A percentile compares a stretch with the other conserved stretches of the same genome.
Conservation (phyloP, 2,888 invertebrate species). For the Abscondita cerata region DNA sequence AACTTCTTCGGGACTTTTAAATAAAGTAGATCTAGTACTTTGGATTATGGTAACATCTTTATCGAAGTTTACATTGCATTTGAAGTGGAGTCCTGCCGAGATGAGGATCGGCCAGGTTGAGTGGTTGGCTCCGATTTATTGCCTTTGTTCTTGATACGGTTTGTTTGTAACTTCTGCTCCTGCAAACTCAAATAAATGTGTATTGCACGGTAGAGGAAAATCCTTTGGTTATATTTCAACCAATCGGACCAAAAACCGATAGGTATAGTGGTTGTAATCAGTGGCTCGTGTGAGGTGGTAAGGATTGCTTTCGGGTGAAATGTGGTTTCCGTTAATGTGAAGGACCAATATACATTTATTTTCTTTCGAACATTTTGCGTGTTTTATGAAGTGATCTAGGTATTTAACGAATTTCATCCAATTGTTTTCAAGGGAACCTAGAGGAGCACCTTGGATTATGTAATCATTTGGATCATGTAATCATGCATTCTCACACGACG, state of each 20-base stretch:
- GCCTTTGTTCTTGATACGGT: too few relatives aligned
- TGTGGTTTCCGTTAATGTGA: background rate
- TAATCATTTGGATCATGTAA: background rate
- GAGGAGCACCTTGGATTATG: background rate
- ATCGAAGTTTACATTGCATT: background rate
- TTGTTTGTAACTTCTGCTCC: background rate
- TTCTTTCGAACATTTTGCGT: background rate
- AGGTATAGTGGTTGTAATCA: background rate
- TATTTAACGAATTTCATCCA: background rate
- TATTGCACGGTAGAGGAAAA: background rate
- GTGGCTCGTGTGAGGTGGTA: background rate
- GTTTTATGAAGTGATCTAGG: background rate
- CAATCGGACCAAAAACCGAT: background rate
- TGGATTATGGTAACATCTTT: background rate
- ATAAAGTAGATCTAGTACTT: background rate
- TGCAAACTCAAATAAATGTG: background rate
- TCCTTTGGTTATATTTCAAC: background rate
- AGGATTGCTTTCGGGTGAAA: background rate
- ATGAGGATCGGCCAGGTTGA: background rate
- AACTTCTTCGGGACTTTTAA: background rate
- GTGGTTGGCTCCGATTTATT: background rate
- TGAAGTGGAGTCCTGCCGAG: background rate
- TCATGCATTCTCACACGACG: background rate
- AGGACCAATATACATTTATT: background rate
- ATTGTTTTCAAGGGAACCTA: background rate